A percentile compares a stretch with the other conserved stretches of the same genome.
These are phyloP conservation scores for Pseudomyrmex cubaensis DNA, from an alignment of 1,140 invertebrate genomes.

Conservation along the genomic window DNA sequence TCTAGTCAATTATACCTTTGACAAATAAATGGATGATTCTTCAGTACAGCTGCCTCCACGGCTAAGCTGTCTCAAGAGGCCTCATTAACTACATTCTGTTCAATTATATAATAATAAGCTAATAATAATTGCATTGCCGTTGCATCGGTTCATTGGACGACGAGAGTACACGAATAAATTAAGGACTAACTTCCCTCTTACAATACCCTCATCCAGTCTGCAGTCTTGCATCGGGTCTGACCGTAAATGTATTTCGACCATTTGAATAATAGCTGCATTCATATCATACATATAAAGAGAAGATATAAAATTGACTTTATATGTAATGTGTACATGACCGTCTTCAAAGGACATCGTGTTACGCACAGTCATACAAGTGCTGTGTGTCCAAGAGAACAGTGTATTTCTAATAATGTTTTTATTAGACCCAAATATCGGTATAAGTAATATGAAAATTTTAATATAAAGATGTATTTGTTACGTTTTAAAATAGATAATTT, in stretches of 20 bases:
- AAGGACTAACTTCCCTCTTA: conserved; percentile 77
- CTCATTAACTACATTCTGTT: conserved; percentile 71
- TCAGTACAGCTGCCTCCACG: conserved; percentile 59
- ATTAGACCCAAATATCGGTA: not conserved
- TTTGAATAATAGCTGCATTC: conserved; percentile 42
- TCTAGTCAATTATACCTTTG: conserved; percentile 69
- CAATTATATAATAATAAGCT: conserved; percentile 78
- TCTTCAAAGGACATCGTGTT: no score
- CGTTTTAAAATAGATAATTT: no score
- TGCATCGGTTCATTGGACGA: conserved; percentile 69
- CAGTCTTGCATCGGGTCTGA: conserved; percentile 56
- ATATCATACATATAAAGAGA: not conserved
- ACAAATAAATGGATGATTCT: conserved; percentile 74
- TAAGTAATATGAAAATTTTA: not conserved
- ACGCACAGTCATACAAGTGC: no score
- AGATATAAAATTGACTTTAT: no score
- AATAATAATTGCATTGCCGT: conserved; percentile 77
- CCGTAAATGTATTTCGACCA: conserved; percentile 69
- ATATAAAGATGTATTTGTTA: no score
- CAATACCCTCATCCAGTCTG: conserved; percentile 71
- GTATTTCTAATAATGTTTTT: no score
- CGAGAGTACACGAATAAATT: conserved; percentile 74
- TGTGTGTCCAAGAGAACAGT: no score
- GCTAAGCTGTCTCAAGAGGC: conserved; percentile 73
- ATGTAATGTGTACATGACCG: no score